Percentiles rank a stretch among this genome's conserved stretches.
phyloP scores from a whole-genome alignment of 37 sponge, comb jelly and placozoan genomes.

The Hexactinellida sp. region DNA sequence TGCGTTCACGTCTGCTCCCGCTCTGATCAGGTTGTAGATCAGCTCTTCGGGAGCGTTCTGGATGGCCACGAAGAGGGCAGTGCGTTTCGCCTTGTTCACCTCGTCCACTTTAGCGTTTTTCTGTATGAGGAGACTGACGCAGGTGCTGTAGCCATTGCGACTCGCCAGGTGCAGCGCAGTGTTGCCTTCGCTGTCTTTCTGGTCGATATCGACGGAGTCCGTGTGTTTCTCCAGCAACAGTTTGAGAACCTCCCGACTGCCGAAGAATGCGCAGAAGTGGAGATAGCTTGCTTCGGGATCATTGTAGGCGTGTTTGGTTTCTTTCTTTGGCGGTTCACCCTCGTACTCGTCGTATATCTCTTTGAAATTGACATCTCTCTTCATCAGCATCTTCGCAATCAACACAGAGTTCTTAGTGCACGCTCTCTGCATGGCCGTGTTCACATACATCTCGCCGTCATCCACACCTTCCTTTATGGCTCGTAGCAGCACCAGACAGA shows the following conservation, averaged over 20 bases:
- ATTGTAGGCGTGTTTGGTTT: not conserved
- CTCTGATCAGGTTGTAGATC: not conserved
- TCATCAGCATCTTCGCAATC: not conserved
- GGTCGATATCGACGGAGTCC: not conserved
- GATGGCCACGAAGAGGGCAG: not conserved
- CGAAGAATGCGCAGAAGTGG: not conserved
- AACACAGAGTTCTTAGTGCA: conserved; percentile 7
- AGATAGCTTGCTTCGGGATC: conserved; percentile 3
- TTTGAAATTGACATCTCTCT: not conserved
- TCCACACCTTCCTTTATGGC: not conserved
- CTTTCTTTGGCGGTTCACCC: not conserved
- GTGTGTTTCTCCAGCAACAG: not conserved
- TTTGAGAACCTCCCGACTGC: not conserved
- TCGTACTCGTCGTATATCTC: not conserved
- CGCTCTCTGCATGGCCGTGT: not conserved
- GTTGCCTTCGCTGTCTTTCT: conserved; percentile 6
- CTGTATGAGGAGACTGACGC: not conserved
- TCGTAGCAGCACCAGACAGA: not conserved
- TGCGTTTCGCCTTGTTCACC: not conserved
- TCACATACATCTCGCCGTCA: not conserved
- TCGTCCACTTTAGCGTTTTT: not conserved
- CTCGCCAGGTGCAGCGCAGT: not conserved
- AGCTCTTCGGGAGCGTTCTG: not conserved
- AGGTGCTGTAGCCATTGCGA: not conserved
- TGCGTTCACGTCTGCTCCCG: not conserved